Base-by-base conservation (phyloP, 2,888 invertebrate species). In the Bhutanitis thaidina region DNA sequence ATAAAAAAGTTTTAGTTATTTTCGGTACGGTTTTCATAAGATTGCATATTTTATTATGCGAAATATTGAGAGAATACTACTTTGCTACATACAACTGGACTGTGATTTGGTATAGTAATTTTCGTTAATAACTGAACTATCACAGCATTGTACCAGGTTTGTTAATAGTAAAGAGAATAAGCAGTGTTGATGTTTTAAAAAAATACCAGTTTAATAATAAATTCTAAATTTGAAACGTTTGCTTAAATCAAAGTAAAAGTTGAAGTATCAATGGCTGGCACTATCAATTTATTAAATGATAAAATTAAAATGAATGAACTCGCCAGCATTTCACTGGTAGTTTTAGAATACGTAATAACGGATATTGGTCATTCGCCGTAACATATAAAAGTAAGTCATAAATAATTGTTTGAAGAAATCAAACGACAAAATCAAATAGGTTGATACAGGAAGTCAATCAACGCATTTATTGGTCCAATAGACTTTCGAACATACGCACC, bases 381-480 rank as follows among this genome's bases (percentile, higher is more conserved):
- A 52, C 56, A 58, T 60, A n/a, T n/a, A 54, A 56, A 52, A 52
- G 45, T 48, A 37, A 47, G 53, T 49, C 55, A 58, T 56, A 59
- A 60, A 56, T 58, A 55, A 58, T 53, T 56, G 59, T 61, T 57
- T 54, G 45, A 57, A 52, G 57, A 60, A 49, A 58, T 52, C 56
- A 52, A 58, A 61, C 58, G 60, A 64, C 64, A 59, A 58, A 65
- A 59, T 67, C 57, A 59, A 64, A 60, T 60, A 61, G 59, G 65
- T 27, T 27, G 54, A 52, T 56, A 72, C 81, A 76, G 82, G 84
- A 84, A 83, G 80, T 81, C 67, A 65, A 73, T 77, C 76, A 80
- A 77, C 74, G 69, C 67, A 56, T 74, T 80, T 82, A 81, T 83
- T 76, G 69, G 67, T 59, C 61, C 59, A 67, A 60, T 65, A 62